Base-by-base conservation (phyloP, 2,113 vertebrate genomes). In the Sorex fumeus region DNA sequence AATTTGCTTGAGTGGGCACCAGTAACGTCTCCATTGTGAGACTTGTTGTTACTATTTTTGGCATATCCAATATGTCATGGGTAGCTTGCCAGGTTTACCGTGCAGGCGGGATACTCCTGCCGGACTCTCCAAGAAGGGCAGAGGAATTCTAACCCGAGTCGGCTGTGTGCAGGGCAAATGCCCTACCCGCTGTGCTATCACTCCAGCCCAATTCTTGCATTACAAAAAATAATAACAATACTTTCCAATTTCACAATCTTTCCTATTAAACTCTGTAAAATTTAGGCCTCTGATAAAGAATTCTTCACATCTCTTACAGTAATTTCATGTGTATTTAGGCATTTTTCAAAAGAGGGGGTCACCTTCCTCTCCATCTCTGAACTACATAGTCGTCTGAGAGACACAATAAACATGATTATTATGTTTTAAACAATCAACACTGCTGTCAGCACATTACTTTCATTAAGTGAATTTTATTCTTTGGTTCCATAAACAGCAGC, bases 391-490 rank as follows among this genome's bases (percentile, higher is more conserved):
- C 25, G 50, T 92, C 94, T 95, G 91, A 84, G 87, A 95, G 84
- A 95, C 78, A 96, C n/a, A 92, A 72, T 87, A 90, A 96, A 71
- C 76, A 95, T 36, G 81, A 88, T 32, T 85, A 95, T 96, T 94
- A 93, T 82, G 81, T 91, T 96, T 88, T 69, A 87, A 84, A 93
- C 90, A 93, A 74, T 81, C 84, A 94, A 93, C 30, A 90, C 77
- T 80, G 60, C 95, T 43, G 2, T 43, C 88, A 27, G 25, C 84
- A 96, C 83, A 89, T 95, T 95, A 93, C 47, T 95, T 96, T 92
- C 92, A 79, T 95, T 88, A 96, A 23, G 1, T 80, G 85, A 47
- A 91, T 93, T 96, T 96, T 91, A 95, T 90, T 64, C 28, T 90
- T 93, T 53, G 76, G 43, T 62, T 94, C 90, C 43, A 92, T 88